Base-by-base conservation (phyloP, 2,888 invertebrate species). In the Ceratothoa steindachneri region DNA sequence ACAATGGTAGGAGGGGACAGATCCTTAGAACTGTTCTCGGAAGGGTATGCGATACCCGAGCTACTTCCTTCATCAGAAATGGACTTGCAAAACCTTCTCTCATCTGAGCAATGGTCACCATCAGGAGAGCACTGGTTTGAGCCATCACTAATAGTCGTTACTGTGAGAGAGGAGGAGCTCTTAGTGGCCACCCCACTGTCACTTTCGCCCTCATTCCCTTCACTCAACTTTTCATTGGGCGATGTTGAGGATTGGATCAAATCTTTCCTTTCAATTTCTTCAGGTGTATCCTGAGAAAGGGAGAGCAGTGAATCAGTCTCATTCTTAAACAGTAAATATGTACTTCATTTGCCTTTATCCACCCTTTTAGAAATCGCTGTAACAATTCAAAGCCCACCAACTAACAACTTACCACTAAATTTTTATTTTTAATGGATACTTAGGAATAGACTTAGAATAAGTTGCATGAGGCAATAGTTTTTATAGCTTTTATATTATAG, bases 181-280 rank as follows among this genome's bases (percentile, higher is more conserved):
- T 60, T 60, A 2, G 60, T 60, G 60, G 60, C 60, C 19, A 60
- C 27, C 12, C 60, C 60, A 60, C 60, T 60, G 3, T 60, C 60
- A 60, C 27, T 60, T 24, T 60, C 60, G 15, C 5, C 41, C 24
- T 60, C 60, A 60, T 60, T 60, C 27, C n/a, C 19, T 12, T 60
- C 60, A 24, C 27, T 60, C 2, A 60, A 24, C 27, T 60, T 60
- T 24, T 24, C 60, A 60, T 60, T 60, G 12, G 19, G 52, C 15
- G 15, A 15, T 51, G 52, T n/a, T n/a, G 52, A 51, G 52, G 19
- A n/a, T n/a, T n/a, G n/a, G n/a, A n/a, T n/a, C n/a, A n/a, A n/a
- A n/a, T n/a, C n/a, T n/a, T n/a, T n/a, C n/a, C n/a, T 51, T n/a
- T 19, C 19, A 51, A 51, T 51, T 51, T 51, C 52, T 51, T 51